Evolutionary conservation across 2,113 vertebrate species (phyloP).

Genomic region (Sylvilagus bachmani): DNA sequence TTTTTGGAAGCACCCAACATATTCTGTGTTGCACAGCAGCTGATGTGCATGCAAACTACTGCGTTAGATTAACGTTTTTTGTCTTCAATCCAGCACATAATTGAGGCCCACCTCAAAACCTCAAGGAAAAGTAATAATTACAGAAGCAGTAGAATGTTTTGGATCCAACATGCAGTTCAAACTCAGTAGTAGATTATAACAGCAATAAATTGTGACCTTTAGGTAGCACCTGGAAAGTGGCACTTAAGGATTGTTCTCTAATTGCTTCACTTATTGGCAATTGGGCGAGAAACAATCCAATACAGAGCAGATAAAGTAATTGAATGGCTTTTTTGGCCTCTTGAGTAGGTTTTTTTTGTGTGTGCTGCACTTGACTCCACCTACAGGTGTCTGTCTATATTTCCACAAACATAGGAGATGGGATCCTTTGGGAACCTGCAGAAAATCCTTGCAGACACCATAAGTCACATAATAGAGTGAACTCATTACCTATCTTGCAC

Average conservation of each 20-base stretch:
- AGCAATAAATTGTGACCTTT: slow-evolving; percentile 41
- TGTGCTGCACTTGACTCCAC: neutral
- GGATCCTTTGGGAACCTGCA: slow-evolving; percentile 20
- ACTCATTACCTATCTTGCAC: slow-evolving; percentile 66
- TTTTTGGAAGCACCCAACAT: neutral
- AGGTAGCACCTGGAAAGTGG: neutral
- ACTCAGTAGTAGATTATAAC: neutral
- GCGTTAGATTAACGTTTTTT: neutral
- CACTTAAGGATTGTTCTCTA: slow-evolving; percentile 45
- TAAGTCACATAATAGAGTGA: slow-evolving; percentile 78
- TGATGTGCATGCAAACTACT: neutral
- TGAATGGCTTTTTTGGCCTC: neutral
- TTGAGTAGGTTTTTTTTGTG: neutral
- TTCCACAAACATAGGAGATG: slow-evolving; percentile 60
- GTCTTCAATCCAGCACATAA: neutral
- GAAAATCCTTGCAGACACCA: slow-evolving; percentile 60
- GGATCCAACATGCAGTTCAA: neutral
- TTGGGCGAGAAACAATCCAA: neutral
- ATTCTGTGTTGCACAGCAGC: neutral
- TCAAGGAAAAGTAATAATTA: neutral
- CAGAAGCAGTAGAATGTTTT: neutral
- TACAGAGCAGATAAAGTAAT: neutral
- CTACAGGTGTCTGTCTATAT: slow-evolving; percentile 52
- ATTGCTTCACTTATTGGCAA: slow-evolving; percentile 20
- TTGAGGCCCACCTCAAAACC: neutral